Base-by-base conservation (phyloP, 2,113 vertebrate genomes). In the Poeciliopsis retropinna region DNA sequence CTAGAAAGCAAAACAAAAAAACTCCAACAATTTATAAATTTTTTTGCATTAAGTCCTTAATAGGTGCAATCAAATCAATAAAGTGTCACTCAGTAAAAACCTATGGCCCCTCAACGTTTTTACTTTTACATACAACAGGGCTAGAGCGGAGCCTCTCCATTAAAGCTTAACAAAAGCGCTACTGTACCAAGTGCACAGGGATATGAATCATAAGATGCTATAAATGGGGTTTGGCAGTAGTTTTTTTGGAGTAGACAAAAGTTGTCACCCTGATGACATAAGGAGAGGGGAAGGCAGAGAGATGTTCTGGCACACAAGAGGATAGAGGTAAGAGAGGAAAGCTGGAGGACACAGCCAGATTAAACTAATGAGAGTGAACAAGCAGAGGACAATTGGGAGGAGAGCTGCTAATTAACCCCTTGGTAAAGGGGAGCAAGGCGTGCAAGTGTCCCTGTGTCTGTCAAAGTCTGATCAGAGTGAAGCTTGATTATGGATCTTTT, bases 291-390 rank as follows among this genome's bases (percentile, higher is more conserved):
- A 15, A 66, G 79, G 76, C 67, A 67, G 64, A 65, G 74, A 90
- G 72, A 84, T 85, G 80, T 86, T 87, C 81, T 86, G 30, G 47
- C 75, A 79, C 81, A 80, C 79, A 86, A 87, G 89, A 85, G 88
- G 88, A 90, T 86, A 83, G 81, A 78, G 73, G 71, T 64, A 62
- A 67, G 78, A 54, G 78, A 83, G 80, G 74, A 73, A 81, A 80
- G 89, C 80, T 86, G 83, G 80, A 92, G 90, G 90, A 91, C 88
- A 92, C 88, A 89, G 83, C 60, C 76, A 93, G 93, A 94, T 94
- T 94, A 94, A 80, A 88, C 89, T 93, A 93, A 94, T 93, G 87
- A 92, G 89, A 93, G 87, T 84, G 87, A 89, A 92, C 91, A 93
- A 89, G 87, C 88, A 90, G 90, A 94, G 93, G 92, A 92, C 91